These are phyloP conservation scores for Vombatus ursinus DNA, from an alignment of 2,113 vertebrate genomes.

Conservation along the genomic window DNA sequence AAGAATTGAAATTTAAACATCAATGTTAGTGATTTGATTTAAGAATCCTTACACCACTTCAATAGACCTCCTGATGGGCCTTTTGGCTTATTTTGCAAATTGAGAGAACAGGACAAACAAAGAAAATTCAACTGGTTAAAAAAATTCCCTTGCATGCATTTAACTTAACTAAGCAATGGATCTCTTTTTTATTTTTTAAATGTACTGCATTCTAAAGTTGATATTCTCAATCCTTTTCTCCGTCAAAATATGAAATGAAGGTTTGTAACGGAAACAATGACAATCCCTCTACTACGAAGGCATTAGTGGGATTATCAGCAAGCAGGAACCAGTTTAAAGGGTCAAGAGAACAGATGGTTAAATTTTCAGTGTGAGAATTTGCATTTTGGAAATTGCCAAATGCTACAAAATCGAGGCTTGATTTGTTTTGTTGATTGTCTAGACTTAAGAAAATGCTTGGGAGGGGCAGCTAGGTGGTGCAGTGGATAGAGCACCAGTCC, in stretches of 20 bases:
- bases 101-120: neutral
- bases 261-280: slow-evolving; percentile 22
- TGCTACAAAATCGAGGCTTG: neutral
- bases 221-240: slow-evolving; percentile 47
- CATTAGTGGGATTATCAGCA: slow-evolving; percentile 32
- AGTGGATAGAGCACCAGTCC: no score
- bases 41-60: slow-evolving; percentile 3
- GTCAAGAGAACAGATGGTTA: neutral
- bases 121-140: neutral
- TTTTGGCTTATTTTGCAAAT: slow-evolving; percentile 34
- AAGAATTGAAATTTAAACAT: neutral
- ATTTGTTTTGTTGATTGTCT: neutral
- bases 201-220: slow-evolving; percentile 56
- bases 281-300: neutral
- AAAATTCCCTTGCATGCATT: slow-evolving; percentile 26
- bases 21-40: slow-evolving; percentile 20
- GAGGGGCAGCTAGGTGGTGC: no score
- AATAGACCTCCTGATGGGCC: neutral
- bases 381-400: neutral
- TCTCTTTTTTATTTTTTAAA: slow-evolving; percentile 53
- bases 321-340: neutral
- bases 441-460: neutral
- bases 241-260: slow-evolving; percentile 43
- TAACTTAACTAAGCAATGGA: slow-evolving; percentile 36
- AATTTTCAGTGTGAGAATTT: neutral